A percentile compares a stretch with the other conserved stretches of the same genome.
phyloP scores from a whole-genome alignment of 1,140 invertebrate genomes.

The Holotrichia oblita region DNA sequence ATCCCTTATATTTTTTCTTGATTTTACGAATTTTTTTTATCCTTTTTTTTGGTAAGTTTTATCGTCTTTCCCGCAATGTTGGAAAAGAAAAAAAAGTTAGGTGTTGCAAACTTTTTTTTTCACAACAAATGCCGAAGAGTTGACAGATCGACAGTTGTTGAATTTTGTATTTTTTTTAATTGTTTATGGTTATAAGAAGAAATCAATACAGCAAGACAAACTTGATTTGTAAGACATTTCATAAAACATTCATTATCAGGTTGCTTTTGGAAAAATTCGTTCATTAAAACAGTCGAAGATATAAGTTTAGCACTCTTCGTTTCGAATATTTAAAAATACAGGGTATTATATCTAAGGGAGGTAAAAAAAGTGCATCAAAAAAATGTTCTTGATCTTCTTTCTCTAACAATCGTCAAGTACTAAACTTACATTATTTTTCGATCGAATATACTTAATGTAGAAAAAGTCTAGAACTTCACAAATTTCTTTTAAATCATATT shows the following conservation, averaged over 20 bases:
- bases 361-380: no score
- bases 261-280: background rate
- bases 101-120: constrained; percentile 59
- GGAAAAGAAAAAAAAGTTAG: constrained; percentile 53
- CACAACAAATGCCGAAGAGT: constrained; percentile 51
- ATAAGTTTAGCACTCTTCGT: constrained; percentile 49
- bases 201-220: constrained; percentile 60
- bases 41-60: constrained; percentile 50
- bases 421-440: constrained; percentile 44
- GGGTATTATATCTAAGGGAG: background rate
- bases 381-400: constrained; percentile 23
- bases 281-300: constrained; percentile 43
- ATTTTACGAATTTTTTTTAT: constrained; percentile 59
- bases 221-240: constrained; percentile 59
- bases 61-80: constrained; percentile 47
- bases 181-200: constrained; percentile 55
- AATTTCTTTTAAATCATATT: background rate
- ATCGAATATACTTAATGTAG: constrained; percentile 40
- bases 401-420: constrained; percentile 44
- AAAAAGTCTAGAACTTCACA: background rate
- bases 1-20: constrained; percentile 46
- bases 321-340: constrained; percentile 41
- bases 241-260: constrained; percentile 47
- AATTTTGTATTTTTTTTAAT: constrained; percentile 57
- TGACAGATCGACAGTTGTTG: constrained; percentile 50